Evolutionary conservation across 2,797 vertebrate genomes (phyloP), one percentile per base, ranked within the genome.

Genomic region (Macrochelys suwanniensis): DNA sequence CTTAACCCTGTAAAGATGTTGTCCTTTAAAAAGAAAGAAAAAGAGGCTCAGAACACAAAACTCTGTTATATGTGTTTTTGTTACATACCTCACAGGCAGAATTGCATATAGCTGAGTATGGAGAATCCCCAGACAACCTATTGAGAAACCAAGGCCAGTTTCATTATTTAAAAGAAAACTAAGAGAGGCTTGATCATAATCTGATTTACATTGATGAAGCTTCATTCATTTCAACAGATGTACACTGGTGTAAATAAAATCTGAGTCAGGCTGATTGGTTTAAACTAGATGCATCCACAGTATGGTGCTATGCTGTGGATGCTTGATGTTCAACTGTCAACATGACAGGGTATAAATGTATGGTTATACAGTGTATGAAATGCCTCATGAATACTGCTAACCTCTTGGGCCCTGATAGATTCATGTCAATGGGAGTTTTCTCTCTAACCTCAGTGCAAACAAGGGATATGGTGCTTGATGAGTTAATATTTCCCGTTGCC

Each of bases 11-110:
- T 56, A 84, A 49, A 89, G 96, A 45, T 85, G 94, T 89, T 85
- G 94, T 89, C 89, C 89, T 93, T 93, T 93, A 56, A 47, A 89
- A 80, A 84, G 65, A 86, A 92, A 59, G 84, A 89, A 87, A 51
- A 51, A 51, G 56, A 57, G 56, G 26, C 26, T 51, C 82, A 74
- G 33, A 77, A 51, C 77, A 91, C 71, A 85, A 51, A 51, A 51
- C 50, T 51, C 16, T 2, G 50, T 17, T 51, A 51, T 51, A 51
- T 15, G 16, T 6, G 71, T 31, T 95, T 89, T 80, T 87, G 80
- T 86, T 91, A 8, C 15, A 21, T 47, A 19, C 84, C 89, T 88
- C 57, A 68, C 37, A 90, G 78, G 88, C 77, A 53, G 65, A 82
- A 90, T 89, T 87, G n/a, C 74, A 91, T 74, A 81, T 1, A 51